phyloP scores from a whole-genome alignment of 2,113 vertebrate genomes.

The Thunnus maccoyii region DNA sequence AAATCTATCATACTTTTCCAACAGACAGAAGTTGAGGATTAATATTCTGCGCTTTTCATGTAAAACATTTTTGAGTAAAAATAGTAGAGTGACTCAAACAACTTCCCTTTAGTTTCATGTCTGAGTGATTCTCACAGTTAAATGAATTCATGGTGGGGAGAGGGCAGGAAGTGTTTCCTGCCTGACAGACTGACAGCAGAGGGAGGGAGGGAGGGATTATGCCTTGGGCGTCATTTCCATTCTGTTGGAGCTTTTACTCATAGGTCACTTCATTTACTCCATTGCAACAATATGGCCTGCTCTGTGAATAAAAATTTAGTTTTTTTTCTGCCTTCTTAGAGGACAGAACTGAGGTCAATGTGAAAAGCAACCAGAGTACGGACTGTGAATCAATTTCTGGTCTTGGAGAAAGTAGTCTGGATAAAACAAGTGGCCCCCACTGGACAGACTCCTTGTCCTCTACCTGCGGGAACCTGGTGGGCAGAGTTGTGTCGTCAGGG shows the following conservation, averaged over 20 bases:
- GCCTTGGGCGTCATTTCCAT: conserved; percentile 30
- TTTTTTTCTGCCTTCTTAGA: not conserved
- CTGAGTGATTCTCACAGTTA: conserved; percentile 12
- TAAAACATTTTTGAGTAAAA: not conserved
- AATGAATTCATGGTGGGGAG: conserved; percentile 34
- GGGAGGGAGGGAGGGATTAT: not conserved
- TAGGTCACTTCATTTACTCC: conserved; percentile 29
- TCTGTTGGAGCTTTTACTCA: conserved; percentile 35
- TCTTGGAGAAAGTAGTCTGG: not conserved
- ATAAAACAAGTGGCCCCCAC: not conserved
- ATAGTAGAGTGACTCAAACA: not conserved
- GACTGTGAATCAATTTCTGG: not conserved
- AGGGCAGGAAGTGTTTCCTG: conserved; percentile 58
- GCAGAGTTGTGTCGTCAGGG: too few species aligned
- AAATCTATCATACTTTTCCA: not conserved
- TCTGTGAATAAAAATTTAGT: not conserved
- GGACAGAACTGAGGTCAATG: not conserved
- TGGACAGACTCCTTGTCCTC: too few species aligned
- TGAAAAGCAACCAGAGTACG: too few species aligned
- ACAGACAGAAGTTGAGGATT: not conserved
- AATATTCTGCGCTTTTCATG: not conserved
- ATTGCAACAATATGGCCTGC: not conserved
- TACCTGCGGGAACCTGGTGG: too few species aligned
- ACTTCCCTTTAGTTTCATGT: conserved; percentile 13
- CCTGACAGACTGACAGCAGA: conserved; percentile 51